Evolutionary conservation across 2,888 invertebrate genomes (phyloP).

Genomic region (Lithophane ornitopus): DNA sequence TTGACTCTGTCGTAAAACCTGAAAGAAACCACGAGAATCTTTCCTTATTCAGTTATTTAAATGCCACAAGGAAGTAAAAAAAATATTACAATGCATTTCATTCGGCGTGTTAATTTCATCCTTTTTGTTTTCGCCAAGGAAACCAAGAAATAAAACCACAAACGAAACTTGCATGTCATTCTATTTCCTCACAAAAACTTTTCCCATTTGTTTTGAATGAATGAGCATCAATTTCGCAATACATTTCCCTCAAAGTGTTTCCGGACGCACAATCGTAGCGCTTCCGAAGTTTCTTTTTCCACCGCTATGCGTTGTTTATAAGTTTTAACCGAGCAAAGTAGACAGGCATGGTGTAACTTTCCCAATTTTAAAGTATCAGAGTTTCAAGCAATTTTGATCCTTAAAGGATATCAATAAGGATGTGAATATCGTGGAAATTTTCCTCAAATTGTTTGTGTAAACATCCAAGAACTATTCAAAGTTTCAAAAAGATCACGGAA

Average conservation of each 20-base stretch:
- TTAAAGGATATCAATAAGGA: background rate
- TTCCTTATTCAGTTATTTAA: background rate
- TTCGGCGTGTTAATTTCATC: background rate
- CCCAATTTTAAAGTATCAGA: conserved; percentile 32
- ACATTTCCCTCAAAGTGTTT: conserved; percentile 61
- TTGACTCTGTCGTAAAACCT: background rate
- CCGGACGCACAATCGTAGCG: conserved; percentile 46
- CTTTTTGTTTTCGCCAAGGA: background rate
- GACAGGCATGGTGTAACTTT: conserved; percentile 28
- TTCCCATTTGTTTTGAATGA: conserved; percentile 67
- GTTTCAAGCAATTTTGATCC: conserved; percentile 7
- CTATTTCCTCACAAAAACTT: conserved; percentile 61
- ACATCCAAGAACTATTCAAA: background rate
- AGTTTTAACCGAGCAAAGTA: conserved; percentile 40
- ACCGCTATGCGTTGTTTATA: conserved; percentile 38
- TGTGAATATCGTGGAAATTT: background rate
- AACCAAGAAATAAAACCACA: conserved; percentile 21
- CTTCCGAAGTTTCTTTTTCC: conserved; percentile 22
- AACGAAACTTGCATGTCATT: conserved; percentile 19
- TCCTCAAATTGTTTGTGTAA: background rate
- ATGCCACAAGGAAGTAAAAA: background rate
- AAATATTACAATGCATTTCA: background rate
- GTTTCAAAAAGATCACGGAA: background rate
- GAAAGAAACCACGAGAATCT: background rate
- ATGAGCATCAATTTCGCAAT: conserved; percentile 67